Evolutionary conservation across 2,888 invertebrate species (phyloP).

Genomic region (Zeuzera pyrina): DNA sequence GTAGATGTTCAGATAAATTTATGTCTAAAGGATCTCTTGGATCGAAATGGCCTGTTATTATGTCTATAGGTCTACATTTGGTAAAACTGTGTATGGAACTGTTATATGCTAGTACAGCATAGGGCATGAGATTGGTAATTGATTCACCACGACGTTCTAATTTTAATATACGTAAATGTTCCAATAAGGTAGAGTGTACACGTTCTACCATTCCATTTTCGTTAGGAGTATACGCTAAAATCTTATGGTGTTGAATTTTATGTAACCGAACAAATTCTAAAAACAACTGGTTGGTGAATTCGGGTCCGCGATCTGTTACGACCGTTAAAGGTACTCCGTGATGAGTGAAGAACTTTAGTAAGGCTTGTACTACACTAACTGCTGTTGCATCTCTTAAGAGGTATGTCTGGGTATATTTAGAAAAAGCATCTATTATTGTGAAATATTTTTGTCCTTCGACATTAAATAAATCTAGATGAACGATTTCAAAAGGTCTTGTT

Average conservation of each 20-base stretch:
- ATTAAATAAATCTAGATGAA: conserved; percentile 4
- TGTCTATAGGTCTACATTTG: too few species aligned
- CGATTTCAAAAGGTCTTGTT: conserved; percentile 6
- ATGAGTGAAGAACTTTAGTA: conserved; percentile 9
- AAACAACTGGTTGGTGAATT: background rate
- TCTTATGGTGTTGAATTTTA: background rate
- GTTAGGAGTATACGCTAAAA: background rate
- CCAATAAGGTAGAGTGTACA: conserved; percentile 1
- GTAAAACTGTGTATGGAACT: too few species aligned
- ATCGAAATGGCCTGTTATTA: too few species aligned
- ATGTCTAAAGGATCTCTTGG: too few species aligned
- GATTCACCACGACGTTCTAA: background rate
- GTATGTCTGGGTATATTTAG: too few species aligned
- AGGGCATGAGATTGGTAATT: background rate
- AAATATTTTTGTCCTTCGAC: conserved; percentile 8
- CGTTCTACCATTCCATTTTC: background rate
- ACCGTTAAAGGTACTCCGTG: background rate
- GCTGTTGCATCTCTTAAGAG: too few species aligned
- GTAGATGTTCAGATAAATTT: too few species aligned
- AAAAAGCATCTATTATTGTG: conserved; percentile 9
- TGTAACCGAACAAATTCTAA: background rate
- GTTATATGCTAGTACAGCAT: conserved; percentile 3
- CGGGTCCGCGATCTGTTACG: background rate
- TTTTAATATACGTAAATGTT: too few species aligned
- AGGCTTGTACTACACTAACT: conserved; percentile 12